Base-by-base conservation (phyloP, 2,888 invertebrate genomes). In the Philereme vetulata region DNA sequence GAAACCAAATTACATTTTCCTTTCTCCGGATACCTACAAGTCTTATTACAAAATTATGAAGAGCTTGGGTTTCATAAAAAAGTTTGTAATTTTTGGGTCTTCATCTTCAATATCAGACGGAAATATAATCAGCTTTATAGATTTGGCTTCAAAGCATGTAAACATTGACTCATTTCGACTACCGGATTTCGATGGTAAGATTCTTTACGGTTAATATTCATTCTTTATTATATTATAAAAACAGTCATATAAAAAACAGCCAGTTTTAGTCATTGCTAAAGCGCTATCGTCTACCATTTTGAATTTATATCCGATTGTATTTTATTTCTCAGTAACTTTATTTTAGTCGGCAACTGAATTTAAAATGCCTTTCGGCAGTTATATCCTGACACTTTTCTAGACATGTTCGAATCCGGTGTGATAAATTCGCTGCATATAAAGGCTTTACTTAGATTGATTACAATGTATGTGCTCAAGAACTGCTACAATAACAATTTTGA, bases 1-100 rank as follows among this genome's bases (percentile, higher is more conserved):
- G 0, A 83, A 81, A 40, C 87, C 88, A 4, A 86, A 80, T 58
- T 83, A 78, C 45, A 61, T 86, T 7, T 85, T 88, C 52, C 51
- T 86, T 5, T 88, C 88, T 0, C 75, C 77, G 5, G 70, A 71
- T 35, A 72, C 80, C 0, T 81, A 76, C 47, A 74, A 81, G 10
- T 69, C 34, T 0, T 81, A 77, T 62, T 75, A 76, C 51, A 60
- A 76, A 36, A 72, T 64, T 0, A 70, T 86, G 38, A 71, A 64
- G 48, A 66, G 35, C 8, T 60, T 76, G 32, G 68, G 72, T 5
- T 60, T 72, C 9, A 70, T 83, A 5, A 62, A 70, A 11, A 77
- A 75, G 64, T 77, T 76, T 47, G 71, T 80, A 52, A 52, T 84
- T 5, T 85, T 76, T 52, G 86, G 81, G 3, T 44, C 36, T 51